These are phyloP conservation scores for Cinclus mexicanus DNA, from an alignment of 2,113 vertebrate genomes.

Conservation along the genomic window DNA sequence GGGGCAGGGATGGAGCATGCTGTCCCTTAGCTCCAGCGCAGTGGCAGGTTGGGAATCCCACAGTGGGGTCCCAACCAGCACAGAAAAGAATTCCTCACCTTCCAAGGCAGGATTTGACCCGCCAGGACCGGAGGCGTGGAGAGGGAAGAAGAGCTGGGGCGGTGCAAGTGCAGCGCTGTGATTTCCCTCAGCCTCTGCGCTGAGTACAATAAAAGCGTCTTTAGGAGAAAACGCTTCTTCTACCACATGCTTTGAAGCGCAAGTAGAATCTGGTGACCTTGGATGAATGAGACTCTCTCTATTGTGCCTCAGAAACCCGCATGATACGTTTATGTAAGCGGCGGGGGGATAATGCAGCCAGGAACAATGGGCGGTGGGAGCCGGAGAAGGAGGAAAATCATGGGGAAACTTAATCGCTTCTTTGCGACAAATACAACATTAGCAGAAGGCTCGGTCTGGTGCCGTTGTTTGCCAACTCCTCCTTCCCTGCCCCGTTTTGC, in stretches of 20 bases:
- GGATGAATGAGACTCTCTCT: slow-evolving; percentile 30
- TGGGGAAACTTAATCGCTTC: neutral
- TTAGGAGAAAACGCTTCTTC: slow-evolving; percentile 15
- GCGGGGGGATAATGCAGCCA: slow-evolving; percentile 2
- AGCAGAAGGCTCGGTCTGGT: neutral
- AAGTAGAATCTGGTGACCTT: slow-evolving; percentile 68
- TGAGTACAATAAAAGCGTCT: neutral
- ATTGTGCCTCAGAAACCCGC: slow-evolving; percentile 12
- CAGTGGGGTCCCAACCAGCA: neutral
- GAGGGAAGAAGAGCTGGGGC: slow-evolving; percentile 25
- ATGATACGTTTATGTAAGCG: slow-evolving; percentile 31
- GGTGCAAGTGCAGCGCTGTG: neutral
- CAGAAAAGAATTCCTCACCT: neutral
- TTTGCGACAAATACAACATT: neutral
- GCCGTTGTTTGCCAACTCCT: neutral
- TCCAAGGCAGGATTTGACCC: neutral
- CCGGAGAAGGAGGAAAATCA: neutral
- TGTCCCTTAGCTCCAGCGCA: neutral
- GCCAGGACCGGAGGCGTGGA: fast-evolving
- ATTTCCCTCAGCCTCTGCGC: neutral
- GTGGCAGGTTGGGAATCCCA: neutral
- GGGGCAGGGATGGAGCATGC: fast-evolving
- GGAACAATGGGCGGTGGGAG: slow-evolving; percentile 30
- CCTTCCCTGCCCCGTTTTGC: neutral
- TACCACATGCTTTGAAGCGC: slow-evolving; percentile 46